A percentile compares a stretch with the other conserved stretches of the same genome.
Conservation (phyloP, 2,797 vertebrate genomes). For the Artibeus jamaicensis region DNA sequence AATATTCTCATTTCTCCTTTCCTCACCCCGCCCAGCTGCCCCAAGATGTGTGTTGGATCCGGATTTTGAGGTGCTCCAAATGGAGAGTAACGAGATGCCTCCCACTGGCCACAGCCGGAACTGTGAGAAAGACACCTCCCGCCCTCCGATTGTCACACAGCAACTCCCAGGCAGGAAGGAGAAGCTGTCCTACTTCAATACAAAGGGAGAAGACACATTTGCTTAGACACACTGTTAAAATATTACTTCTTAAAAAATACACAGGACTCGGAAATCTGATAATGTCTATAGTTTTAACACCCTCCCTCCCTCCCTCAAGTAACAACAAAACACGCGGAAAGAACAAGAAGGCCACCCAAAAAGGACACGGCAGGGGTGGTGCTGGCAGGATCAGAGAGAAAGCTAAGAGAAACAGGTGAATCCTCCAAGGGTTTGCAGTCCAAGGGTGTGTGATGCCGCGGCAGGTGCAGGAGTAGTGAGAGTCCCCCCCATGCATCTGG, state of each 20-base stretch:
- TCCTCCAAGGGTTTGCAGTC: not conserved
- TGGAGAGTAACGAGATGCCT: not conserved
- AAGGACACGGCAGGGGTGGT: not conserved
- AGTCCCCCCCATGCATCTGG: not conserved
- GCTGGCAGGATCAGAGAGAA: not conserved
- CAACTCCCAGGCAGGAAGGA: not conserved
- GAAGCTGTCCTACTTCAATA: not conserved
- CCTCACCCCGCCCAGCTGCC: not conserved
- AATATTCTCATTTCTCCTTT: constrained; percentile 16
- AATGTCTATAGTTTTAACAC: not conserved
- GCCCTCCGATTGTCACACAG: not conserved
- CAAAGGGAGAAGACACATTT: not conserved
- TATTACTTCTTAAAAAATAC: not conserved
- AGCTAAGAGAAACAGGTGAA: not conserved
- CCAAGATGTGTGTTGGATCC: not conserved
- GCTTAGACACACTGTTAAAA: not conserved
- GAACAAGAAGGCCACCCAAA: constrained; percentile 17
- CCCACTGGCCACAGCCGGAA: not conserved
- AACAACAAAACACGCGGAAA: not conserved
- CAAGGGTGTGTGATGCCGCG: not conserved
- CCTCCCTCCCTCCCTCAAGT: not conserved
- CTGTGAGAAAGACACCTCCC: not conserved
- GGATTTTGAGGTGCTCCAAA: not conserved
- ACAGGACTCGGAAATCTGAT: not conserved
- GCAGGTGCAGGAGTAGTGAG: not conserved